Percentiles rank a stretch among this genome's conserved stretches.
These are phyloP conservation scores for Lophotriccus pileatus DNA, from an alignment of 2,797 vertebrate genomes.

Conservation along the genomic window DNA sequence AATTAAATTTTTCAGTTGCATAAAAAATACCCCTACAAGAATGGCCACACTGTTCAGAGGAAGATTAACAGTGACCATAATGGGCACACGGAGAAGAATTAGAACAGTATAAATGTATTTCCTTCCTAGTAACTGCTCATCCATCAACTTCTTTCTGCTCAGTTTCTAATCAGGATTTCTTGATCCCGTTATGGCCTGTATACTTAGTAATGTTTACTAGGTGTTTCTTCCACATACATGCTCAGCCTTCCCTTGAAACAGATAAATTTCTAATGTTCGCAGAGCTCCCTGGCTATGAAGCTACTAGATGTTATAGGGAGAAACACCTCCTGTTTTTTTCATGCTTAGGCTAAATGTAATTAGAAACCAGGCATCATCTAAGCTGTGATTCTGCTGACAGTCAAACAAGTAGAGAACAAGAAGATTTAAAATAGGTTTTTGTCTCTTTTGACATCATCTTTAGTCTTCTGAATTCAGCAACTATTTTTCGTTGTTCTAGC, in stretches of 20 bases:
- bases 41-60: not conserved
- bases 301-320: not conserved
- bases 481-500: not conserved
- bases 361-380: not conserved
- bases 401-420: not conserved
- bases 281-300: not conserved
- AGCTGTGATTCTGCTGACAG: not conserved
- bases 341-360: not conserved
- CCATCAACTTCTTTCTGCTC: accelerated
- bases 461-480: not conserved
- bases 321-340: not conserved
- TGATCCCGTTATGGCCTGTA: not conserved
- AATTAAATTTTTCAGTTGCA: not conserved
- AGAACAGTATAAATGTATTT: not conserved
- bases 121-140: not conserved
- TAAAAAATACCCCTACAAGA: accelerated
- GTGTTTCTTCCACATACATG: not conserved
- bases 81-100: not conserved
- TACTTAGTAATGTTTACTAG: not conserved
- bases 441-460: not conserved
- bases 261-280: not conserved
- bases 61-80: not conserved
- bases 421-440: not conserved
- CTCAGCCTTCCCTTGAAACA: not conserved
- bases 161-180: not conserved